Evolutionary conservation across 2,113 vertebrate genomes (phyloP).

Genomic region (Grus americana): DNA sequence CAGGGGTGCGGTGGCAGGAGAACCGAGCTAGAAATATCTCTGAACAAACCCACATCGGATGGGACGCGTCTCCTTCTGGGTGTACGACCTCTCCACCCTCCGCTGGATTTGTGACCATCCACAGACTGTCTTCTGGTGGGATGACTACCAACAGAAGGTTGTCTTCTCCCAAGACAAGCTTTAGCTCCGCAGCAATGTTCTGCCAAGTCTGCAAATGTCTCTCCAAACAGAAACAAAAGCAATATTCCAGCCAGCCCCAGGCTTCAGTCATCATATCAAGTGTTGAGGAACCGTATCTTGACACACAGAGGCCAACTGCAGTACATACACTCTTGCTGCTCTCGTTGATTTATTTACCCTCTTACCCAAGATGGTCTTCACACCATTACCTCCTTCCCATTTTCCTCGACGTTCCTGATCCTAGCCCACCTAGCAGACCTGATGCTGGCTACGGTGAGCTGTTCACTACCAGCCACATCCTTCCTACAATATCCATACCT

Average conservation of each 20-base stretch:
- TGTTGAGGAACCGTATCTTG: background rate
- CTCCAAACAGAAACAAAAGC: background rate
- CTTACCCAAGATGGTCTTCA: background rate
- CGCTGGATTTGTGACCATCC: background rate
- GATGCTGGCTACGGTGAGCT: background rate
- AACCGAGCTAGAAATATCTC: background rate
- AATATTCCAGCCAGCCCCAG: background rate
- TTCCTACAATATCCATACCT: background rate
- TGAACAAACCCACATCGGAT: background rate
- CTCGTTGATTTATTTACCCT: background rate
- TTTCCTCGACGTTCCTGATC: background rate
- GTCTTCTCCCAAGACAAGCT: background rate
- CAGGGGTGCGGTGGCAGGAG: background rate
- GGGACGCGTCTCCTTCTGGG: background rate
- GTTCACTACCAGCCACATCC: too few species aligned
- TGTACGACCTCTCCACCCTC: background rate
- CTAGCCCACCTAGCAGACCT: background rate
- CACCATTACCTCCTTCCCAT: background rate
- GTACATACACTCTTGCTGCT: background rate
- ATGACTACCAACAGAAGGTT: background rate
- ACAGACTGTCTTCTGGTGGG: background rate
- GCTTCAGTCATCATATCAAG: fast-evolving
- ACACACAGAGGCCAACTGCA: background rate
- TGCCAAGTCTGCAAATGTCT: background rate
- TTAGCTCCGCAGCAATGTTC: background rate